Conservation (phyloP, 2,113 vertebrate genomes). For the Propithecus coquereli region DNA sequence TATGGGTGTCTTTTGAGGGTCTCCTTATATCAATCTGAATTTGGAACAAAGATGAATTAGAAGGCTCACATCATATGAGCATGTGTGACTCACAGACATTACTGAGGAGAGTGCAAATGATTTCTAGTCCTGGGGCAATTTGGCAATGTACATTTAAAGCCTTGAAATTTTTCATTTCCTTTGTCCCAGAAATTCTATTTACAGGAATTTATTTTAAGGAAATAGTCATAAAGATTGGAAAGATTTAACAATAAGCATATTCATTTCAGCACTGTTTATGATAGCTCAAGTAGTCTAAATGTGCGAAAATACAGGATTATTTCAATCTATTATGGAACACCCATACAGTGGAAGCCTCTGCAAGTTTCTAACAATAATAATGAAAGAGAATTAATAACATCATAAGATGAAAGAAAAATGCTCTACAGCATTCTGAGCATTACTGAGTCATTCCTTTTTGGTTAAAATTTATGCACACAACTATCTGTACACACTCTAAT, state of each 20-base stretch:
- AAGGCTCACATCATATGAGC: not conserved
- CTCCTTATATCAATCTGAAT: not conserved
- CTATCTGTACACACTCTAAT: not conserved
- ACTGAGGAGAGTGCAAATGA: not conserved
- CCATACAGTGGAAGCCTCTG: not conserved
- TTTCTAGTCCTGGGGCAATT: slow-evolving; percentile 9
- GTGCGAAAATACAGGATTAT: not conserved
- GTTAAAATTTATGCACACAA: not conserved
- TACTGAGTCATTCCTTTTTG: not conserved
- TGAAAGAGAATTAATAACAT: not conserved
- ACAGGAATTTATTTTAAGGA: slow-evolving; percentile 31
- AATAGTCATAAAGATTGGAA: not conserved
- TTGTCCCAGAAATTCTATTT: slow-evolving; percentile 23
- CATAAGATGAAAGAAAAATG: not conserved
- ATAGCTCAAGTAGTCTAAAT: not conserved
- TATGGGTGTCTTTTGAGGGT: not conserved
- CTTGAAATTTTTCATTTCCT: not conserved
- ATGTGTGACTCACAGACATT: not conserved
- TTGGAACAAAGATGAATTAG: not conserved
- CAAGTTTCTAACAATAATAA: not conserved
- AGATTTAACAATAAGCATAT: slow-evolving; percentile 39
- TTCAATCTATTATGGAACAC: not conserved
- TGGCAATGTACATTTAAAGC: slow-evolving; percentile 20
- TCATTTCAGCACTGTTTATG: slow-evolving; percentile 2
- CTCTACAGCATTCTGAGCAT: not conserved